Evolutionary conservation across 2,888 invertebrate species (phyloP), one percentile per base, ranked within the genome.

Genomic region (Eumerus sabulonum): DNA sequence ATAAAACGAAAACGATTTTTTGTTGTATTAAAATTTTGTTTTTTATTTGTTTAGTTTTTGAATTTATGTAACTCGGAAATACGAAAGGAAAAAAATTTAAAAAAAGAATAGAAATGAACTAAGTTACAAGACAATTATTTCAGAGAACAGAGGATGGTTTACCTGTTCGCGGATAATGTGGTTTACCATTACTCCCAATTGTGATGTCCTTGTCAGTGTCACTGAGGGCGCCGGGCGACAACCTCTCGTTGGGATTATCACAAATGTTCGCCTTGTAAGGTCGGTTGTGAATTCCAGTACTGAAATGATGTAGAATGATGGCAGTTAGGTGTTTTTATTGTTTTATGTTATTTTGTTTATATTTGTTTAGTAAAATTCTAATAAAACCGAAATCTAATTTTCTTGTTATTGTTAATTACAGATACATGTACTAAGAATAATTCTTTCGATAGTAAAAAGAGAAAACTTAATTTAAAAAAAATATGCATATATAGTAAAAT

Each of bases 171-270:
- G 82, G 71, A 76, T 82, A 82, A 71, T 79, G 74, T 27, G 71
- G 66, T 81, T 82, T 79, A 73, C 77, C 82, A 66, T 76, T 81
- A 67, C 81, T 81, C 50, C 76, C 81, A 42, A 81, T 76, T 81
- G 81, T 81, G 71, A 81, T 76, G 47, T 81, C 81, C 57, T 82
- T 82, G 9, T 83, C 83, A 18, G 73, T 72, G 62, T 83, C 83
- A 77, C 82, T 82, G 60, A 79, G 82, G 48, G 81, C 83, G 57
- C 82, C 82, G 59, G 84, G 82, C 57, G 84, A 81, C 45, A 83
- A 82, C 51, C 84, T 81, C 77, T 84, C 84, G 82, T 83, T 83
- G 82, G 84, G 82, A 82, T 84, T 83, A 82, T 84, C 84, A 83
- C 84, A 84, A 71, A 83, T 82, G 67, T 82, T 82, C 13, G 82